Evolutionary conservation across 2,113 vertebrate genomes (phyloP).

Genomic region (Monopterus albus): DNA sequence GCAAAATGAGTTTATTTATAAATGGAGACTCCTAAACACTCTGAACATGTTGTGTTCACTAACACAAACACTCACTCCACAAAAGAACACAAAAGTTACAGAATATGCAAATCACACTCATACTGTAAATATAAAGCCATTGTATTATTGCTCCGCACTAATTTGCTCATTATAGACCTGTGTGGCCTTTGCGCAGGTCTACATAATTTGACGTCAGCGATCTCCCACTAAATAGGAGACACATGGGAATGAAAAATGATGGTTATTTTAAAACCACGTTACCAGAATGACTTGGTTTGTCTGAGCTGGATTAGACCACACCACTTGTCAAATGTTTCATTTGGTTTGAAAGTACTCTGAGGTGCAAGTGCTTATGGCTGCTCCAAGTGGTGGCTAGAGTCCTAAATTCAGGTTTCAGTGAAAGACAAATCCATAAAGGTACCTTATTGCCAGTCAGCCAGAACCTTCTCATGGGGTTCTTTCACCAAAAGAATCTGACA

Average conservation of each 20-base stretch:
- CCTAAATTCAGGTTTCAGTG: slow-evolving; percentile 47
- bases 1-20: slow-evolving; percentile 44
- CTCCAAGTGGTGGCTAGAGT: slow-evolving; percentile 38
- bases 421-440: slow-evolving; percentile 53
- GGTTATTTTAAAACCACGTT: slow-evolving; percentile 58
- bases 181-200: slow-evolving; percentile 72
- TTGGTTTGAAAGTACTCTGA: slow-evolving; percentile 55
- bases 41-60: slow-evolving; percentile 44
- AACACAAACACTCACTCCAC: slow-evolving; percentile 43
- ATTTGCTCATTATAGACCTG: slow-evolving; percentile 64
- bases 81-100: slow-evolving; percentile 47
- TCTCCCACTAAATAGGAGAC: slow-evolving; percentile 61
- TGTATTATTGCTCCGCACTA: slow-evolving; percentile 65
- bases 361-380: slow-evolving; percentile 47
- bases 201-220: slow-evolving; percentile 75
- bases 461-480: slow-evolving; percentile 7
- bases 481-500: background rate
- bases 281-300: slow-evolving; percentile 51
- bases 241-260: slow-evolving; percentile 43
- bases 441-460: slow-evolving; percentile 46
- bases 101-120: slow-evolving; percentile 59
- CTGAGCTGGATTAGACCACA: slow-evolving; percentile 57
- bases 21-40: slow-evolving; percentile 58
- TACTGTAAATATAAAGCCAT: slow-evolving; percentile 61
- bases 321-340: slow-evolving; percentile 50